Conservation (phyloP, 2,888 invertebrate species). For the Ectemnius lituratus region DNA sequence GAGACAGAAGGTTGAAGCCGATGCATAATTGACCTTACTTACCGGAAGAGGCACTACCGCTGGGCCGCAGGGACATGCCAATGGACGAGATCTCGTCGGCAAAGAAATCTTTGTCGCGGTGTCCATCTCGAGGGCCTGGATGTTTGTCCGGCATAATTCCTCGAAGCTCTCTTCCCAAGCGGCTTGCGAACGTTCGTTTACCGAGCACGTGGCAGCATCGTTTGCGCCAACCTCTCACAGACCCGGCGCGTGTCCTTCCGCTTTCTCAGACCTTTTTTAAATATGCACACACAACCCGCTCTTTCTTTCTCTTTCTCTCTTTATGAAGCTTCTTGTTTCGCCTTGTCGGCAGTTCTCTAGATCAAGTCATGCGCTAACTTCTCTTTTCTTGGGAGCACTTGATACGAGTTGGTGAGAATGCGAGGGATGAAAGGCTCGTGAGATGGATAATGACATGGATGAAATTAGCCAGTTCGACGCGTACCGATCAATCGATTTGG, state of each 20-base stretch:
- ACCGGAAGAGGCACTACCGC: conserved; percentile 87
- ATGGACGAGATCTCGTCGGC: conserved; percentile 88
- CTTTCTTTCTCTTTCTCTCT: no score
- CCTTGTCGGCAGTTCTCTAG: no score
- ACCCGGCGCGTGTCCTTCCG: conserved; percentile 12
- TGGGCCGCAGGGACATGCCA: conserved; percentile 88
- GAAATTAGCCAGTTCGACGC: no score
- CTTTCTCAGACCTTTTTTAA: no score
- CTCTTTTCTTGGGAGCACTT: no score
- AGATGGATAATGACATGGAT: no score
- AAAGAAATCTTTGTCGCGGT: conserved; percentile 73
- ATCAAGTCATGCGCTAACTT: no score
- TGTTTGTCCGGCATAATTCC: conserved; percentile 75
- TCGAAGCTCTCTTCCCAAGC: conserved; percentile 30
- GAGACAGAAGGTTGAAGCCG: background rate
- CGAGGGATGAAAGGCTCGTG: no score
- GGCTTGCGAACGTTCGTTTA: conserved; percentile 22
- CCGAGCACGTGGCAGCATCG: background rate
- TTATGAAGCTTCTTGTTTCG: no score
- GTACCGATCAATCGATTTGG: no score
- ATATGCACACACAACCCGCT: no score
- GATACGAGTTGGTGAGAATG: no score
- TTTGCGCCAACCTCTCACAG: background rate
- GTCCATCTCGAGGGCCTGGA: conserved; percentile 71
- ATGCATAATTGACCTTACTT: conserved; percentile 73